Percentiles rank a stretch among this genome's conserved stretches.
These are phyloP conservation scores for Unio delphinus DNA, from an alignment of 2,888 invertebrate species.

Conservation along the genomic window DNA sequence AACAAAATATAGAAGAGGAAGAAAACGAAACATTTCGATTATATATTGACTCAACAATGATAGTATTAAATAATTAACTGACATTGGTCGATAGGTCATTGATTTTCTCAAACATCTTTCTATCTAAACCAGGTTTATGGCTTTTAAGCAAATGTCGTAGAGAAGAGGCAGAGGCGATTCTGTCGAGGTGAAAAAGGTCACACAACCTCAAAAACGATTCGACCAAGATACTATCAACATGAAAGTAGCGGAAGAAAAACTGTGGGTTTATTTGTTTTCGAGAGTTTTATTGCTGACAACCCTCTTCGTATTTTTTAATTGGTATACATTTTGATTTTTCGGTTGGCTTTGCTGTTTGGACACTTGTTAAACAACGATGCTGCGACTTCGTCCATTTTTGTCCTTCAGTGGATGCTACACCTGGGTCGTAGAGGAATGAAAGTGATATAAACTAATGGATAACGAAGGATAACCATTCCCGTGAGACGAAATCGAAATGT, in stretches of 20 bases:
- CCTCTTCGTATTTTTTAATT: slow-evolving; percentile 51
- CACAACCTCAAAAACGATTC: slow-evolving; percentile 42
- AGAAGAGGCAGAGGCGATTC: slow-evolving; percentile 50
- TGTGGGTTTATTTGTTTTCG: slow-evolving; percentile 45
- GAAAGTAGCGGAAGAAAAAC: slow-evolving; percentile 19
- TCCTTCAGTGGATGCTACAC: no score
- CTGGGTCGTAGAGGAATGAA: no score
- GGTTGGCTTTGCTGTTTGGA: no score
- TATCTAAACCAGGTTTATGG: slow-evolving; percentile 48
- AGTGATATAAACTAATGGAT: no score
- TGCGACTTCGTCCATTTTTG: no score
- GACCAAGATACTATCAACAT: slow-evolving; percentile 20
- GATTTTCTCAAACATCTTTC: neutral
- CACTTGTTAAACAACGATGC: no score
- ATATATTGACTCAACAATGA: no score
- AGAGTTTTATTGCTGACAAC: slow-evolving; percentile 33
- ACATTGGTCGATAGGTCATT: neutral
- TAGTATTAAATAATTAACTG: no score
- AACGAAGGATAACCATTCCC: no score
- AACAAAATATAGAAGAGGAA: no score
- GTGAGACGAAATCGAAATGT: no score
- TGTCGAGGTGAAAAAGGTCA: slow-evolving; percentile 57
- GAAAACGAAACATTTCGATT: no score
- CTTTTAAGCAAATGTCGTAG: slow-evolving; percentile 45
- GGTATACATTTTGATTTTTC: slow-evolving; percentile 23